Percentiles rank a stretch among this genome's conserved stretches.
Evolutionary conservation across 2,113 vertebrate species (phyloP).

Genomic region (Caranx melampygus): DNA sequence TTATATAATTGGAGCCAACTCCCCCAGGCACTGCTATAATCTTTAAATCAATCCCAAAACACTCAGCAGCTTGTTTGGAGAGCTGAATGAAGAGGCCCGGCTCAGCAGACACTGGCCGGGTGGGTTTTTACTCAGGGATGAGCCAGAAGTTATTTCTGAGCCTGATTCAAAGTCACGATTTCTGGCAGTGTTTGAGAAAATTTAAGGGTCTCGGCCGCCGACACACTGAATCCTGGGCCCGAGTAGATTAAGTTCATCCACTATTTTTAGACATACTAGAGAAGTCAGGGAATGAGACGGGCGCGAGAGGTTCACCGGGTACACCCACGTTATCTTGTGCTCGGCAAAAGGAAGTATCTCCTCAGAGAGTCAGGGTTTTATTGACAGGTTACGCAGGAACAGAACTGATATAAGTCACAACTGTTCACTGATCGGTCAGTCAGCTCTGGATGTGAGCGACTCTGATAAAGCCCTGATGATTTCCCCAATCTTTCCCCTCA

Average conservation of each 20-base stretch:
- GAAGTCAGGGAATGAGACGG: conserved; percentile 21
- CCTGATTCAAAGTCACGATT: neutral
- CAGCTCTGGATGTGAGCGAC: neutral
- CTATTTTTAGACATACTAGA: conserved; percentile 56
- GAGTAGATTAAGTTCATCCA: neutral
- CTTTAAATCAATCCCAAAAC: neutral
- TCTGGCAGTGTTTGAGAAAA: neutral
- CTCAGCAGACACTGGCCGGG: neutral
- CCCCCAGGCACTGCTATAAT: neutral
- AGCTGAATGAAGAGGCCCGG: too few relatives aligned
- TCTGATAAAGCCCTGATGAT: neutral
- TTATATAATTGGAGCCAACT: neutral
- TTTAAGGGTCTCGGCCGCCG: neutral
- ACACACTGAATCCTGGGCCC: conserved; percentile 23
- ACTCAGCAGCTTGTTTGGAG: neutral
- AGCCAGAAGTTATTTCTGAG: neutral
- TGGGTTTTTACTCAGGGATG: neutral
- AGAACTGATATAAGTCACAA: neutral
- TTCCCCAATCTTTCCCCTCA: conserved; percentile 31
- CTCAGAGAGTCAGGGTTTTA: neutral
- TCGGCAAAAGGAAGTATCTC: neutral
- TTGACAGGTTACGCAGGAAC: neutral
- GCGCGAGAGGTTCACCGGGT: neutral
- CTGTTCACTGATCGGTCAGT: neutral
- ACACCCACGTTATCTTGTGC: neutral